A percentile compares a stretch with the other conserved stretches of the same genome.
phyloP scores from a whole-genome alignment of 2,888 invertebrate species.

The Cloeon dipterum region DNA sequence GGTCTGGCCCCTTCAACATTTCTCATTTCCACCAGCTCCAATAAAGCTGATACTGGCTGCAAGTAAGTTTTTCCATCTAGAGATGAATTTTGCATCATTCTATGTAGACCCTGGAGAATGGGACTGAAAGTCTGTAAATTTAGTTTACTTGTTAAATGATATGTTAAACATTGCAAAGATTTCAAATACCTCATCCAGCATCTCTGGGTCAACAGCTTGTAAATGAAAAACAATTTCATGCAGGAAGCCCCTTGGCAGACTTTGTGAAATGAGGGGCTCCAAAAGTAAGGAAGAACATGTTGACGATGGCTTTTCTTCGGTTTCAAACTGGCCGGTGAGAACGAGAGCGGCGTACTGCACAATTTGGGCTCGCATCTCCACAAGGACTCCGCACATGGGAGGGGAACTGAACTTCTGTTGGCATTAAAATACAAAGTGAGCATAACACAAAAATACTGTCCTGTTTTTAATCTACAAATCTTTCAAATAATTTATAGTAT shows the following conservation, averaged over 20 bases:
- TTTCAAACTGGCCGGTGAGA: conserved; percentile 22
- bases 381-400: conserved; percentile 41
- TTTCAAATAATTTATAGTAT: too few relatives aligned
- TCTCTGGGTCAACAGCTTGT: background rate
- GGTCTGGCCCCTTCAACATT: conserved; percentile 40
- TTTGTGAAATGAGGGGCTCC: conserved; percentile 41
- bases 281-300: conserved; percentile 31
- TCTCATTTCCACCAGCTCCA: conserved; percentile 60
- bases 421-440: conserved; percentile 4
- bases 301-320: conserved; percentile 11
- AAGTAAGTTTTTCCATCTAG: conserved; percentile 42
- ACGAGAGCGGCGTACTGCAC: conserved; percentile 32
- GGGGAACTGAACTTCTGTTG: conserved; percentile 45
- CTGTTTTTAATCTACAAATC: too few relatives aligned
- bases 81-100: conserved; percentile 40
- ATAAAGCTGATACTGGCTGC: conserved; percentile 44
- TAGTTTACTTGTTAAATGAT: background rate
- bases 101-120: conserved; percentile 44
- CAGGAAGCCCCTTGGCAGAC: conserved; percentile 49
- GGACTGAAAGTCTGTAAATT: conserved; percentile 29
- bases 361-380: conserved; percentile 28
- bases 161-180: background rate
- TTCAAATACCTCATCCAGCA: background rate
- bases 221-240: conserved; percentile 26
- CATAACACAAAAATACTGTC: too few relatives aligned